Evolutionary conservation across 2,113 vertebrate species (phyloP).

Genomic region (Nannospalax galili): DNA sequence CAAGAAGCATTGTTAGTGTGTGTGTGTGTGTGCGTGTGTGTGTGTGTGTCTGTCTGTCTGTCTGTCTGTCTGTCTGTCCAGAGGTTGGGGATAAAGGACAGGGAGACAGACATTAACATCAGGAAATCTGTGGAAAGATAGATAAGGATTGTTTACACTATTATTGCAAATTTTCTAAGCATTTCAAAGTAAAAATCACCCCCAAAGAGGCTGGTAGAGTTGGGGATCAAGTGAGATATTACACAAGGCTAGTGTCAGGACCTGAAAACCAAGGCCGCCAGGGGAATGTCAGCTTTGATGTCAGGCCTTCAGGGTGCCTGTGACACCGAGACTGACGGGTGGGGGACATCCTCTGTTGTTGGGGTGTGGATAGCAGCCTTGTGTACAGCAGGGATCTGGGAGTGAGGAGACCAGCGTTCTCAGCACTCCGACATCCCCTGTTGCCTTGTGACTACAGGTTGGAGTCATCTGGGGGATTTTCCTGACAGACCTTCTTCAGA

Average conservation of each 20-base stretch:
- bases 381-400: not conserved
- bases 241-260: accelerated
- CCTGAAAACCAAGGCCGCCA: accelerated
- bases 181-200: not conserved
- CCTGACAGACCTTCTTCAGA: not conserved
- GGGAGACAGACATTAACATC: not conserved
- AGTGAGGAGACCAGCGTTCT: not conserved
- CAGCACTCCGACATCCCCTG: not conserved
- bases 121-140: not conserved
- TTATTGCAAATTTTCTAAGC: not conserved
- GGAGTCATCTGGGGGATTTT: not conserved
- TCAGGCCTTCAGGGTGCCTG: accelerated
- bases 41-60: not conserved
- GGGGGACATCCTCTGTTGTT: not conserved
- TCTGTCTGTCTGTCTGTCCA: not conserved
- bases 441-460: not conserved
- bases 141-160: not conserved
- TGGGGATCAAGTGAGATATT: not conserved
- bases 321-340: not conserved
- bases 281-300: not conserved
- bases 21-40: not conserved
- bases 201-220: too few relatives aligned
- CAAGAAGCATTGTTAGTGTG: accelerated
- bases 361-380: not conserved
- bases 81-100: not conserved